These are phyloP conservation scores for Drosophila suboccidentalis DNA, from an alignment of 2,888 invertebrate species.

Conservation along the genomic window DNA sequence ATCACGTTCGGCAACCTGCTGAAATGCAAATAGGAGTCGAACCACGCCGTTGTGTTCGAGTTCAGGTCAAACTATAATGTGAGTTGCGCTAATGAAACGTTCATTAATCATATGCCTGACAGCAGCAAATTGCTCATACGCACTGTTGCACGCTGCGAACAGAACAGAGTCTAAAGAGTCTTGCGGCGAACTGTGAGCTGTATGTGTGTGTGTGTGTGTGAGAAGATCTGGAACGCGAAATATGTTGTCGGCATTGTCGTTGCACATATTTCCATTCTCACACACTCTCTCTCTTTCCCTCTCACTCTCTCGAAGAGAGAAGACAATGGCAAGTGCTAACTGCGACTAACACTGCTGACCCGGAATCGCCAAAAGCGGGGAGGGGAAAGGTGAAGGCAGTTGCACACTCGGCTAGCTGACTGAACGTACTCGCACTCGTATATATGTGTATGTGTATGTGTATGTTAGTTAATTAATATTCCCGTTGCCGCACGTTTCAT, in stretches of 20 bases:
- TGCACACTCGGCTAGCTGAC: slow-evolving; percentile 18
- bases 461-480: slow-evolving; percentile 83
- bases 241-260: slow-evolving; percentile 29
- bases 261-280: slow-evolving; percentile 9
- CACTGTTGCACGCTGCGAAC: slow-evolving; percentile 34
- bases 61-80: slow-evolving; percentile 53
- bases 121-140: slow-evolving; percentile 55
- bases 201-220: not conserved
- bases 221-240: slow-evolving; percentile 36
- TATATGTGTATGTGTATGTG: slow-evolving; percentile 27
- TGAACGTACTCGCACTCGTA: slow-evolving; percentile 3
- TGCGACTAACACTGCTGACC: slow-evolving; percentile 55
- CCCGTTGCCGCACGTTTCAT: slow-evolving; percentile 76
- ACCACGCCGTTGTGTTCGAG: slow-evolving; percentile 15
- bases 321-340: slow-evolving; percentile 68
- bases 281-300: not conserved
- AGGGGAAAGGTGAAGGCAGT: not conserved
- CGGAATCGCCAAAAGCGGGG: slow-evolving; percentile 1
- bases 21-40: slow-evolving; percentile 74
- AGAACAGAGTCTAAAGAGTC: slow-evolving; percentile 4
- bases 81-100: slow-evolving; percentile 75
- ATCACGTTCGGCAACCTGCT: slow-evolving; percentile 79
- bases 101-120: slow-evolving; percentile 79
- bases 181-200: slow-evolving; percentile 22
- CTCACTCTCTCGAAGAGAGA: slow-evolving; percentile 20